Evolutionary conservation across 2,888 invertebrate genomes (phyloP), one percentile per base, ranked within the genome.

Genomic region (Drosophila sordidapex): DNA sequence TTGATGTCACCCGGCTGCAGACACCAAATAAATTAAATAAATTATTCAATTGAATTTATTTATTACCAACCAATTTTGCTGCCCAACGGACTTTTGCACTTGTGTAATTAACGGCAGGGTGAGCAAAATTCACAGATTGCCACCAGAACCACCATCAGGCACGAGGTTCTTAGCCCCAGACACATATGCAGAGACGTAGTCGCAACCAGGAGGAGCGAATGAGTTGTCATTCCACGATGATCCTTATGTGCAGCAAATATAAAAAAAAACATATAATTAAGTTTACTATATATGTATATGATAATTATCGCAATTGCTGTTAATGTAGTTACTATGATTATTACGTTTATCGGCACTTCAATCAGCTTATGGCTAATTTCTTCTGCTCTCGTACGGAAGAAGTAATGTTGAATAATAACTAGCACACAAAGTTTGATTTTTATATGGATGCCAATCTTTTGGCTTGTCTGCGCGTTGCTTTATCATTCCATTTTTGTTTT

Each of bases 11-110:
- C 60, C 73, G 61, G 57, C 70, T 56, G 73, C 76, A 73, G 59
- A 38, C 67, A 73, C 75, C 68, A 91, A 91, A 90, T 91, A 91
- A 91, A 91, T 91, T 91, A 91, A 91, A 91, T 91, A 87, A 91
- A 91, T 91, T 83, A 91, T 91, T 91, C 90, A 91, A 91, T 91
- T 91, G 87, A 81, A 91, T 91, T 91, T 91, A 91, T 91, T 91
- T 91, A 91, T 91, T 89, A 87, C 91, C 84, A 36, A 74, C 75
- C 84, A 89, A 77, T 82, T 89, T 86, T 79, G 72, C 51, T 33
- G 70, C 68, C 70, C 71, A 74, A 51, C 76, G 56, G 69, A 89
- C 82, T 83, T 87, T 86, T 82, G 87, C 81, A 89, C 89, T 91
- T 90, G 72, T 83, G 83, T 91, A 90, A 91, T 90, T 90, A 90